phyloP scores from a whole-genome alignment of 2,113 vertebrate species.

The Coracopsis vasa region DNA sequence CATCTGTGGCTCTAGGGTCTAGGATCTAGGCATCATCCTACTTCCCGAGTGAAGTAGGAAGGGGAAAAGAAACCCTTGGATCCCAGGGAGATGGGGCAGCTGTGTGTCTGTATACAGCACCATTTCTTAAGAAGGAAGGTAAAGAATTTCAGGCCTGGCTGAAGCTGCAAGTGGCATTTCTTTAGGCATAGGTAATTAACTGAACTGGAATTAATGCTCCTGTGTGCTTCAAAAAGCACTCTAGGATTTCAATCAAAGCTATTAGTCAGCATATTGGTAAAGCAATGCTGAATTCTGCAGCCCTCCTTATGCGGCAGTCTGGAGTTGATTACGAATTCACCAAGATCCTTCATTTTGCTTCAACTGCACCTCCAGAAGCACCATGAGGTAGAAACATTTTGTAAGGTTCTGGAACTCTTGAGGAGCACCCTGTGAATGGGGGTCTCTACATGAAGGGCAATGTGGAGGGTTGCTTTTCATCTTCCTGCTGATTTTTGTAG shows the following conservation, averaged over 20 bases:
- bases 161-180: not conserved
- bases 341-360: not conserved
- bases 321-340: constrained; percentile 26
- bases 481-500: not conserved
- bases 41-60: not conserved
- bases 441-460: not conserved
- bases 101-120: not conserved
- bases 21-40: not conserved
- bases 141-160: not conserved
- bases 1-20: not conserved
- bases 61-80: not conserved
- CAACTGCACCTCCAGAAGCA: not conserved
- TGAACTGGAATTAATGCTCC: constrained; percentile 40
- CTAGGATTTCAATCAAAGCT: constrained; percentile 48
- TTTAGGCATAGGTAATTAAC: constrained; percentile 53
- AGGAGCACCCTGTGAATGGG: not conserved
- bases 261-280: constrained; percentile 35
- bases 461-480: not conserved
- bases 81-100: not conserved
- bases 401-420: not conserved
- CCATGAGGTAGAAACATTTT: accelerated
- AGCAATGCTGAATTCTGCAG: not conserved
- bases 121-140: not conserved
- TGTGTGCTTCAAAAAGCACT: not conserved
- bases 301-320: not conserved